Evolutionary conservation across 2,113 vertebrate species (phyloP).

Genomic region (Phrynocephalus versicolor): DNA sequence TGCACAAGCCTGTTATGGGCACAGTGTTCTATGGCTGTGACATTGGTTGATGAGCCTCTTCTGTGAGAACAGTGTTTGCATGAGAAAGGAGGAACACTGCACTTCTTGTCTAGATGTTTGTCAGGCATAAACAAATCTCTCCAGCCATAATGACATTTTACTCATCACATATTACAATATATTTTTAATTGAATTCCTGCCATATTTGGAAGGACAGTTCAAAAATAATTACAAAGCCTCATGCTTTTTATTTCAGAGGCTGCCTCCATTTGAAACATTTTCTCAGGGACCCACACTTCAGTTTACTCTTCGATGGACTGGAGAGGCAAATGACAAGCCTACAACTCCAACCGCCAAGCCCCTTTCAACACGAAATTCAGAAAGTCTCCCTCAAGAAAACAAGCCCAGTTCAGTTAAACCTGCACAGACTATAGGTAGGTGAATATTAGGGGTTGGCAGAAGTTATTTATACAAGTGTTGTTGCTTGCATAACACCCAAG

Average conservation of each 20-base stretch:
- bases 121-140: neutral
- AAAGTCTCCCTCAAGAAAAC: conserved; percentile 89
- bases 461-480: neutral
- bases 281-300: conserved; percentile 99
- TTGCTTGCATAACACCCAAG: neutral
- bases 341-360: conserved; percentile 94
- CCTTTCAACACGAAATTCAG: conserved; percentile 94
- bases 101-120: neutral
- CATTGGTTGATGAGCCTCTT: neutral
- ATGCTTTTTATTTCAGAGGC: conserved; percentile 76
- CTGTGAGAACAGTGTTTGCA: neutral
- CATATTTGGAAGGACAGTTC: neutral
- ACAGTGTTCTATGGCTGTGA: neutral
- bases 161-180: neutral
- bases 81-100: neutral
- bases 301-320: conserved; percentile 97
- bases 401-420: conserved; percentile 89
- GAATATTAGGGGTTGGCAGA: neutral
- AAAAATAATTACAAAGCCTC: neutral
- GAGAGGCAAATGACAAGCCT: conserved; percentile 89
- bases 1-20: neutral
- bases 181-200: neutral
- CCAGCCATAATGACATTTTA: neutral
- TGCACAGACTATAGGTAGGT: conserved; percentile 87
- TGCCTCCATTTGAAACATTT: conserved; percentile 98